phyloP scores from a whole-genome alignment of 1,140 invertebrate genomes.

The Cepaea nemoralis region DNA sequence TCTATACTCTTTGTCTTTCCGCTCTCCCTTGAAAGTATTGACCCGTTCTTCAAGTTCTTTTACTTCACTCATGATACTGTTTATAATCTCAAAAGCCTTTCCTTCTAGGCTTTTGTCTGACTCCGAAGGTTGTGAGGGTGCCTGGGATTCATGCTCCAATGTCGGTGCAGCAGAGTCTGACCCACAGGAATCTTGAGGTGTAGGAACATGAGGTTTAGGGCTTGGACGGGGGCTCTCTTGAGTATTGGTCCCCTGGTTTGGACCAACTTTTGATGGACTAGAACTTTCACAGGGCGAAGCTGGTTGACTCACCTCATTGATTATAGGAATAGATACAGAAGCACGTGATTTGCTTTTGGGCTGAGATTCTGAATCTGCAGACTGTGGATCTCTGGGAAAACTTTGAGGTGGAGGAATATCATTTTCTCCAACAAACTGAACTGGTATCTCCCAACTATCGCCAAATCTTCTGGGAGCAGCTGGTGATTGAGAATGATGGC shows the following conservation, averaged over 20 bases:
- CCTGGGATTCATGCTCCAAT: background rate
- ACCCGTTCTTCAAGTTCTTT: constrained; percentile 83
- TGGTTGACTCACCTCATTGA: background rate
- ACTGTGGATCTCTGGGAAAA: constrained; percentile 26
- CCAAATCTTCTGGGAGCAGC: constrained; percentile 37
- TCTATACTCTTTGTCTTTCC: constrained; percentile 86
- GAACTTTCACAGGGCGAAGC: background rate
- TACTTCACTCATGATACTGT: constrained; percentile 85
- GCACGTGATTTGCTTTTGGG: background rate
- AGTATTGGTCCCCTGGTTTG: background rate
- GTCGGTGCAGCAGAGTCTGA: background rate
- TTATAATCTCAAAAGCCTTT: constrained; percentile 82
- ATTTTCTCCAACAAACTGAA: constrained; percentile 44
- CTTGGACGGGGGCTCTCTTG: background rate
- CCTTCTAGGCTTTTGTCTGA: constrained; percentile 74
- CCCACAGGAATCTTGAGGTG: constrained; percentile 41
- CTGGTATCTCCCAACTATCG: constrained; percentile 51
- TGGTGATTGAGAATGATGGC: background rate
- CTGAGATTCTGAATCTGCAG: constrained; percentile 5
- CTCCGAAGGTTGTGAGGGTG: background rate
- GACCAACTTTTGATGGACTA: background rate
- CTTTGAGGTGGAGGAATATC: constrained; percentile 6
- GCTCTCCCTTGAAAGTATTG: constrained; percentile 81
- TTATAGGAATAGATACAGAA: constrained; percentile 30
- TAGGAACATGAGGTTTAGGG: constrained; percentile 31